Base-by-base conservation (phyloP, 2,888 invertebrate species). In the Cryptus armator region DNA sequence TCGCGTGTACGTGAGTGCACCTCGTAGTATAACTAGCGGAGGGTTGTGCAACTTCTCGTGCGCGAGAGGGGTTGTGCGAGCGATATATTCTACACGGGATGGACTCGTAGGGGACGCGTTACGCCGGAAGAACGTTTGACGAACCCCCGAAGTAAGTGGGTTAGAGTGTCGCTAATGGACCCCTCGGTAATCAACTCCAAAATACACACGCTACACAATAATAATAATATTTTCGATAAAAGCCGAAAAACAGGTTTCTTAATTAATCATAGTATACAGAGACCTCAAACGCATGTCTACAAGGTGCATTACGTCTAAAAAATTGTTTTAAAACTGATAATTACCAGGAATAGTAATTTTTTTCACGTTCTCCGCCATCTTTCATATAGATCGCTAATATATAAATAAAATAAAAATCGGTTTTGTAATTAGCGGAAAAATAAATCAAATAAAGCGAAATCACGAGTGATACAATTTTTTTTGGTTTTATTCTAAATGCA, bases 111-210 rank as follows among this genome's bases (percentile, higher is more conserved):
- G 53, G 64, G 64, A 71, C 51, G 67, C 84, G 62, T 76, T 71
- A 83, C 74, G 67, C 67, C 62, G 81, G 83, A 68, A 80, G 80
- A 85, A 29, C 53, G 76, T 24, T 77, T 77, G 76, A 77, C 16
- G 67, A 68, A 66, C 16, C 76, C 37, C 32, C 56, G 29, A 67
- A 75, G 64, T 78, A 89, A 88, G 84, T 89, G 85, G 88, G 88
- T 87, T 88, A 89, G 84, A 86, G 86, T 88, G 89, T 87, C 89
- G 89, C 32, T 74, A 85, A 84, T 85, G 64, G 51, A 75, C 19
- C 75, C 16, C 32, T 16, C 10, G 51, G 9, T 37, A 64, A 75
- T 75, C 37, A 51, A 75, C 9, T 37, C 37, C 71, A 62, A 75
- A 48, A 29, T 43, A 12, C 62, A 62, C 44, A 19, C 44, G 64